These are phyloP conservation scores for Drosophila varians DNA, from an alignment of 1,140 invertebrate genomes.

Conservation along the genomic window DNA sequence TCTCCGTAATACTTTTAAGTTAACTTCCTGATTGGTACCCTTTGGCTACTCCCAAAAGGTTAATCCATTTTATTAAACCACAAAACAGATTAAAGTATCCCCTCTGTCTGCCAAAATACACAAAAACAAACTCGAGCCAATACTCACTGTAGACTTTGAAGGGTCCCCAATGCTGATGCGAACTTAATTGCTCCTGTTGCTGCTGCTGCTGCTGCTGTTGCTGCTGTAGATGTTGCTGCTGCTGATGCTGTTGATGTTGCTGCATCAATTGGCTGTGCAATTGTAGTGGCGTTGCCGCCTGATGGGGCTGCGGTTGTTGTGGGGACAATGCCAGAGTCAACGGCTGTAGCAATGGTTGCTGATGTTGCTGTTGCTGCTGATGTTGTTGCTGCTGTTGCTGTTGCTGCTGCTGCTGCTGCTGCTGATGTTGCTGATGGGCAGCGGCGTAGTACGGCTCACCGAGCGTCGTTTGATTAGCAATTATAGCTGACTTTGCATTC, in stretches of 20 bases:
- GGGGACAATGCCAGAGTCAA: slow-evolving; percentile 76
- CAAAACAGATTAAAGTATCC: slow-evolving; percentile 8
- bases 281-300: slow-evolving; percentile 59
- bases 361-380: slow-evolving; percentile 64
- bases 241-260: slow-evolving; percentile 62
- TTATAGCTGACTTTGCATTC: slow-evolving; percentile 80
- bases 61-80: background rate
- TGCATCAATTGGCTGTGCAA: slow-evolving; percentile 78
- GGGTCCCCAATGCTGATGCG: slow-evolving; percentile 82
- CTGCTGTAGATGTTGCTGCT: slow-evolving; percentile 61
- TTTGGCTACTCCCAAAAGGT: no score
- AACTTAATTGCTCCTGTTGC: slow-evolving; percentile 74
- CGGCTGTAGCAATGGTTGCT: slow-evolving; percentile 68
- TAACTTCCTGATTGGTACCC: no score
- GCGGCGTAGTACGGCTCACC: slow-evolving; percentile 51
- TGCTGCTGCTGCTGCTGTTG: slow-evolving; percentile 66
- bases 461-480: slow-evolving; percentile 81
- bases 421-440: slow-evolving; percentile 47
- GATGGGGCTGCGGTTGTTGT: slow-evolving; percentile 71
- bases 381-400: slow-evolving; percentile 84
- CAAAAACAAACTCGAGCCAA: slow-evolving; percentile 34
- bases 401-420: slow-evolving; percentile 1
- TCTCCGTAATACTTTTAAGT: no score
- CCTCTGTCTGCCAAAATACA: background rate
- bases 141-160: slow-evolving; percentile 88